Evolutionary conservation across 2,797 vertebrate genomes (phyloP), one percentile per base, ranked within the genome.

Genomic region (Micromesistius poutassou): DNA sequence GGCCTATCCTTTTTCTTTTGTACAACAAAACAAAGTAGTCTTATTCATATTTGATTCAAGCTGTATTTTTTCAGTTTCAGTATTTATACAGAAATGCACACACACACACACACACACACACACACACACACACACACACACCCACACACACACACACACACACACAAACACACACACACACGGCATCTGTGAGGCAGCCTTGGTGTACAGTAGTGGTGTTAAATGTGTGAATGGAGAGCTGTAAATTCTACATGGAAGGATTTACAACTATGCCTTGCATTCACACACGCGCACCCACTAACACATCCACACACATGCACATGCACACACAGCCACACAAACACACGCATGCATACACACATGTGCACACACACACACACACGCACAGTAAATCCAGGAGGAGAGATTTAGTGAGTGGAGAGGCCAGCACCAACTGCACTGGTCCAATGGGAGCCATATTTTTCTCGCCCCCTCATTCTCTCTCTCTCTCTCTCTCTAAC

Each of bases 181-280:
- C 25, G 81, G 80, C 87, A 86, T 80, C 86, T 88, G 85, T 35
- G 75, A 84, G 72, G 78, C 74, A 81, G 78, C 72, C 72, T 5
- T 75, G 5, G 75, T 77, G 80, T 80, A 82, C 76, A 82, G 84
- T 76, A 73, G 38, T 33, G 62, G 76, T 79, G 80, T 75, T 83
- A 79, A 88, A 85, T 85, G 84, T 84, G 80, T 86, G 81, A 86
- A 87, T 78, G 73, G 83, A 84, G 84, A 46, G 77, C 77, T 78
- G 82, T 87, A 87, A 87, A 89, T 85, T 80, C 72, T 81, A 73
- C 50, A 55, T 77, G 25, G 86, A 85, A 79, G 81, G 82, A 87
- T 89, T 86, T 85, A 89, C 76, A 62, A 28, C 84, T n/a, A 14
- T 5, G 35, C 72, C 78, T 73, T 75, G 31, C 71, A 74, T 71